Conservation (phyloP, 1,140 invertebrate genomes). For the Uloborus diversus region DNA sequence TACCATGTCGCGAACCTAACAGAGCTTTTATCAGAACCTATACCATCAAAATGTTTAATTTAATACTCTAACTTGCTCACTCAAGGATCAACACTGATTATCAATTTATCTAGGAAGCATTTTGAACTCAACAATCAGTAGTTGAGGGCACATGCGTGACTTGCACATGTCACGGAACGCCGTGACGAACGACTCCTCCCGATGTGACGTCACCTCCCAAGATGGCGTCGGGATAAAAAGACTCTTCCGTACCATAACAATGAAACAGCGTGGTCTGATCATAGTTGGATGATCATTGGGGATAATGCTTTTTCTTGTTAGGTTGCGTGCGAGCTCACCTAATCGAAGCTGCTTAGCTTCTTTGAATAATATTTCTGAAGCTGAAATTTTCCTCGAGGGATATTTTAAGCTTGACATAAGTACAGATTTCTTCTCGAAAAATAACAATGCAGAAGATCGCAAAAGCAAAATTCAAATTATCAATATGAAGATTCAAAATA, state of each 20-base stretch:
- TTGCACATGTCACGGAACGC: constrained; percentile 27
- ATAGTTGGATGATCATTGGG: constrained; percentile 43
- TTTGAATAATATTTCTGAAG: constrained; percentile 25
- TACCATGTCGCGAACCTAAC: not conserved
- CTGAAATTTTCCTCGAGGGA: constrained; percentile 11
- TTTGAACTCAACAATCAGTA: constrained; percentile 4
- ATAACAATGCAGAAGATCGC: too few species aligned
- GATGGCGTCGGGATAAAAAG: constrained; percentile 26
- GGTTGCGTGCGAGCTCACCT: constrained; percentile 37
- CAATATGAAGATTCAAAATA: too few species aligned
- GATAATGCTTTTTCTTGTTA: constrained; percentile 45
- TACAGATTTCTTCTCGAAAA: too few species aligned
- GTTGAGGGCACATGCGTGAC: constrained; percentile 26
- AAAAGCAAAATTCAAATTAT: too few species aligned
- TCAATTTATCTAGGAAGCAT: constrained; percentile 33
- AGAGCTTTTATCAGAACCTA: not conserved
- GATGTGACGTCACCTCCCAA: constrained; percentile 36
- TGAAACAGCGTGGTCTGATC: constrained; percentile 36
- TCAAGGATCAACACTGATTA: constrained; percentile 9
- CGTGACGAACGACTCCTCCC: constrained; percentile 48
- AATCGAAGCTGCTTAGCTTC: constrained; percentile 46
- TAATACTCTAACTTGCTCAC: not conserved
- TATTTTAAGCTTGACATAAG: constrained; percentile 5
- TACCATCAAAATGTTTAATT: constrained; percentile 21
- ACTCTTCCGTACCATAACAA: not conserved